Evolutionary conservation across 2,888 invertebrate genomes (phyloP), one percentile per base, ranked within the genome.

Genomic region (Leucoptera coffeella): DNA sequence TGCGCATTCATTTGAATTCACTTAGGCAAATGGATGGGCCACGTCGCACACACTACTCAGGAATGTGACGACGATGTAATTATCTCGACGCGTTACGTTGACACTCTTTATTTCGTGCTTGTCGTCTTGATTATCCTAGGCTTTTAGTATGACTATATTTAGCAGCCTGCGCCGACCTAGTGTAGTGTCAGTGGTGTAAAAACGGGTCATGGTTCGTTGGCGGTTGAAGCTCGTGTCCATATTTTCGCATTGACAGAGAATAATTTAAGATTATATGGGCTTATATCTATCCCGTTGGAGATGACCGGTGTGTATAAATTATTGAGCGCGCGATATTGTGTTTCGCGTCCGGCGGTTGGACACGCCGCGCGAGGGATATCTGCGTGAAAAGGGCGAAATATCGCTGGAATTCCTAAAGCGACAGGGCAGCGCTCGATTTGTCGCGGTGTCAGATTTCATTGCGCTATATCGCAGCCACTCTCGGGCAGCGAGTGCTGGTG

Each of bases 341-440:
- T 69, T 67, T 62, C 67, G 61, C 54, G 65, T 67, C 64, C 59
- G 53, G 53, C 56, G 55, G 51, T 64, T 60, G 57, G 65, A 65
- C 65, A 58, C 53, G 61, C 22, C 31, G 25, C 53, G 47, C 51
- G 49, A 50, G 38, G 54, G 61, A 58, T 67, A 64, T 64, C 62
- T 60, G 59, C 56, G 60, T 62, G 65, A 67, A 67, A 64, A 67
- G 62, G 61, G 62, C 67, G 53, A 67, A 65, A 65, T 67, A 69
- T 69, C 62, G 67, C 62, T 64, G 56, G 61, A 65, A 65, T 64
- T 61, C 61, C 62, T 55, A 64, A 58, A 41, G 55, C 53, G 67
- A 67, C 65, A 64, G 62, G 60, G 59, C 61, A 57, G 58, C 57
- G 59, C 62, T 64, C 65, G 62, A 67, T 67, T 67, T 58, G 65